Percentiles rank a stretch among this genome's conserved stretches.
phyloP scores from a whole-genome alignment of 2,888 invertebrate genomes.

The Gymnocheta viridis region DNA sequence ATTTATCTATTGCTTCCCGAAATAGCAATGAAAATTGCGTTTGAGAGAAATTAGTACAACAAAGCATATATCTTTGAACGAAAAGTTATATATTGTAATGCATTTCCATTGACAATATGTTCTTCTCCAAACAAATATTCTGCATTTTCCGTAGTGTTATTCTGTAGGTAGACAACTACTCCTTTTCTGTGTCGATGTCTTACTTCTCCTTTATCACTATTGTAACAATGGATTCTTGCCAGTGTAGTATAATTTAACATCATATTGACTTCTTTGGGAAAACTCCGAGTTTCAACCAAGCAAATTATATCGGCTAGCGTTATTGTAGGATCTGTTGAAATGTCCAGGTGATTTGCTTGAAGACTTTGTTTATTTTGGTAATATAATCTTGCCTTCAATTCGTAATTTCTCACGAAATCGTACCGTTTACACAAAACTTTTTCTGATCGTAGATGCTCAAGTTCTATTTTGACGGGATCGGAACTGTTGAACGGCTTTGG shows the following conservation, averaged over 20 bases:
- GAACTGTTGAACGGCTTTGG: not conserved
- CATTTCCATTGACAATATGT: not conserved
- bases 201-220: not conserved
- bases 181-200: conserved; percentile 19
- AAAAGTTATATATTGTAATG: not conserved
- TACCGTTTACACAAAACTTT: not conserved
- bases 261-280: not conserved
- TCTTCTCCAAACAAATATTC: not conserved
- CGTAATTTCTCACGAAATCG: not conserved
- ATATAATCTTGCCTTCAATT: not conserved
- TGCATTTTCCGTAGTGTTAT: not conserved
- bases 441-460: not conserved
- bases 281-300: conserved; percentile 42
- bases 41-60: not conserved
- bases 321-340: conserved; percentile 12
- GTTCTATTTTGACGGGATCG: conserved; percentile 4
- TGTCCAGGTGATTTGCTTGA: conserved; percentile 32
- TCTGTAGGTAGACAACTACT: conserved; percentile 2
- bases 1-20: not conserved
- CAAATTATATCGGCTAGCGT: conserved; percentile 23
- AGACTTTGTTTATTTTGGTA: conserved; percentile 57
- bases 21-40: not conserved
- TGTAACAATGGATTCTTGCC: conserved; percentile 16
- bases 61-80: not conserved
- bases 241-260: not conserved